A percentile compares a stretch with the other conserved stretches of the same genome.
phyloP scores from a whole-genome alignment of 2,797 vertebrate species.

The Coendou prehensilis region DNA sequence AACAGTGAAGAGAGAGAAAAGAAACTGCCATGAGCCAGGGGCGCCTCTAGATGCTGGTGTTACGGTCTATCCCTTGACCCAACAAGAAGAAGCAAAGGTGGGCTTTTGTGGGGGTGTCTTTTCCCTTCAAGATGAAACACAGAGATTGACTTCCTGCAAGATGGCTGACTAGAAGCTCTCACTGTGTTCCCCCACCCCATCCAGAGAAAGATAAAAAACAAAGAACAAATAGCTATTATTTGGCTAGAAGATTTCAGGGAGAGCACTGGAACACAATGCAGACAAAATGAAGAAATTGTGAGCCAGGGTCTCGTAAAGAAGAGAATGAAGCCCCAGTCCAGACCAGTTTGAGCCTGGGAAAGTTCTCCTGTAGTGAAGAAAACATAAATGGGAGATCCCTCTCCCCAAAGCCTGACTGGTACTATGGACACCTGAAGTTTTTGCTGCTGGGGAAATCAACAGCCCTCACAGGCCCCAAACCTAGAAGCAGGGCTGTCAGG shows the following conservation, averaged over 20 bases:
- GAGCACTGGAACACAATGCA: not conserved
- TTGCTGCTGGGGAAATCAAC: not conserved
- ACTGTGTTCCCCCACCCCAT: not conserved
- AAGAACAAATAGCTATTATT: not conserved
- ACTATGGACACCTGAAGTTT: not conserved
- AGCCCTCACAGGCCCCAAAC: not conserved
- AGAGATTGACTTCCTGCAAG: not conserved
- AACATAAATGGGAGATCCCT: not conserved
- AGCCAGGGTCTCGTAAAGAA: not conserved
- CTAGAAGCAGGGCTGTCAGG: not conserved
- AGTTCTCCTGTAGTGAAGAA: not conserved
- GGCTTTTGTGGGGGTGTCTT: not conserved
- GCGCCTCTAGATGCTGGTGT: not conserved
- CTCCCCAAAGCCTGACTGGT: not conserved
- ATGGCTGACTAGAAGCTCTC: not conserved
- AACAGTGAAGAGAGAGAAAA: not conserved
- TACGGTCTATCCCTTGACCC: not conserved
- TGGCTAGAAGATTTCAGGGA: not conserved
- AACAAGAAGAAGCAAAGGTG: not conserved
- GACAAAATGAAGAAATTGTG: not conserved
- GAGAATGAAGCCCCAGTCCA: not conserved
- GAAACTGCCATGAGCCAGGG: too few relatives aligned
- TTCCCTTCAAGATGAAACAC: not conserved
- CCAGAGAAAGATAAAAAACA: not conserved
- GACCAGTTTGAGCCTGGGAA: not conserved